phyloP scores from a whole-genome alignment of 2,113 vertebrate genomes.

The Eulemur rufifrons region DNA sequence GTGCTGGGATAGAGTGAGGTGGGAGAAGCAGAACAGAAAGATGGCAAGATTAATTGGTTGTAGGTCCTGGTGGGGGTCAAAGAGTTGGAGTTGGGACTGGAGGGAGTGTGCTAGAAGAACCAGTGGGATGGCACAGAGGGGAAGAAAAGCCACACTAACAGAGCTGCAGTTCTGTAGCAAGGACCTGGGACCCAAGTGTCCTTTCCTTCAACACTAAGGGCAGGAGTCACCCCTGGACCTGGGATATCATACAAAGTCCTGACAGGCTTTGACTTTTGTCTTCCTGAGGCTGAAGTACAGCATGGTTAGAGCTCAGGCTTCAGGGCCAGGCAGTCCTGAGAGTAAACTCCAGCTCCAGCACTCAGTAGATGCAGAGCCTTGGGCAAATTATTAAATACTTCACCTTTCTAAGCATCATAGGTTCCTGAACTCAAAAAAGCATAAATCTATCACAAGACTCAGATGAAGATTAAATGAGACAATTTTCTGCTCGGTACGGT shows the following conservation, averaged over 20 bases:
- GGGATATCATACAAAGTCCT: neutral
- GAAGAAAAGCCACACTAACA: neutral
- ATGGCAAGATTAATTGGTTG: neutral
- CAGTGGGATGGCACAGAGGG: neutral
- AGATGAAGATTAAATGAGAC: neutral
- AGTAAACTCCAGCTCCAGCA: neutral
- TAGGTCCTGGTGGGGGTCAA: neutral
- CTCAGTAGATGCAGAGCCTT: neutral
- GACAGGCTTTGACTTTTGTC: neutral
- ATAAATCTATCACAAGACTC: neutral
- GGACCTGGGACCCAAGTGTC: neutral
- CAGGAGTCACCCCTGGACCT: neutral
- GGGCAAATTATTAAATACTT: neutral
- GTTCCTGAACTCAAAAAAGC: neutral
- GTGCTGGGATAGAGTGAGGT: neutral
- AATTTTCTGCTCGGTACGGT: neutral
- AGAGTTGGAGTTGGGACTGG: neutral
- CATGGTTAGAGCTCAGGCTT: neutral
- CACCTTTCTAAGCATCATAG: neutral
- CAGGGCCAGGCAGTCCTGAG: neutral
- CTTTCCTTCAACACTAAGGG: neutral
- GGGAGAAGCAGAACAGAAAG: neutral
- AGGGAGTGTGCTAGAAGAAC: neutral
- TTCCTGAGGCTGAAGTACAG: neutral
- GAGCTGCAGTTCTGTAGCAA: neutral